Base-by-base conservation (phyloP, 2,888 invertebrate species). In the Campaea margaritaria region DNA sequence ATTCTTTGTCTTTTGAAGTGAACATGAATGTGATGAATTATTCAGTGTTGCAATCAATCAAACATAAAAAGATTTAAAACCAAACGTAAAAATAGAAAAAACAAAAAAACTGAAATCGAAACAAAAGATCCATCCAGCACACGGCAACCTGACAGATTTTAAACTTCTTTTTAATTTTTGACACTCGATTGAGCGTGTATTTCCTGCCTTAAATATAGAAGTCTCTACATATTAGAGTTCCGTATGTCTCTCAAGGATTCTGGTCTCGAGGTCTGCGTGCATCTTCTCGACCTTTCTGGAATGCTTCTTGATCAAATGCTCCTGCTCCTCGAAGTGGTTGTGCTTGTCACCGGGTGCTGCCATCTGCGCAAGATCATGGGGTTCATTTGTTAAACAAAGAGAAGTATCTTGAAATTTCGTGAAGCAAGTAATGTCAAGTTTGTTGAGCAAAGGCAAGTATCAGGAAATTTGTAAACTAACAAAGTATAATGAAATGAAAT, bases 211-310 rank as follows among this genome's bases (percentile, higher is more conserved):
- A 21, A 5, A 21, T 2, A 21, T 21, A 34, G 2, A 34, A 34
- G 3, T 11, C 1, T 34, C 8, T 11, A 2, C 8, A 34, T 2
- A 34, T 47, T 93, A 97, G 58, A 97, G 88, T 86, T 98, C 98
- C 0, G 93, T 85, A 82, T 97, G 97, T 69, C 95, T 94, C 70
- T 93, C 93, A 79, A 96, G 93, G 69, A 98, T 97, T 78, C 94
- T 95, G 51, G 93, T 91, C 83, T 97, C 97, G 13, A 98, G 85
- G 72, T 96, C 95, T 11, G 94, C 90, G 86, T 98, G 98, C 64
- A 98, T 86, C 89, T 97, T 98, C 76, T 97, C 96, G 0, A 97
- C 96, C 82, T 97, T 97, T 65, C 96, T 93, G 3, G 95, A 93
- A 83, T 97, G 97, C 74, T 97, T 97, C 83, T 97, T 97, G 48